phyloP scores from a whole-genome alignment of 1,140 invertebrate genomes.

The Drosophila pectinifera region DNA sequence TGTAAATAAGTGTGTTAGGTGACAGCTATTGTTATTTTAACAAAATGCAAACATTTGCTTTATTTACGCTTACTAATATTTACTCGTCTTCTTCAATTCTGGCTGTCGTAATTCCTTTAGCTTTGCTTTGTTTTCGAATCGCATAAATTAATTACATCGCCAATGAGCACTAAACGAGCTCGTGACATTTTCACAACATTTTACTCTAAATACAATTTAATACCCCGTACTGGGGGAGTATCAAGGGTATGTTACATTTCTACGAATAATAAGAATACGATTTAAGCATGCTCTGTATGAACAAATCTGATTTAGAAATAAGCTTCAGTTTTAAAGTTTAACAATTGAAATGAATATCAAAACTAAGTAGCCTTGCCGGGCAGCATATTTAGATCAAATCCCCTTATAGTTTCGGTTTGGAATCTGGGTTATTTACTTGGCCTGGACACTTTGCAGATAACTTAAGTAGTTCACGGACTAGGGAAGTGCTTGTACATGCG shows the following conservation, averaged over 20 bases:
- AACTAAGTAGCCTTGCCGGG: background rate
- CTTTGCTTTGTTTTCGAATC: constrained; percentile 55
- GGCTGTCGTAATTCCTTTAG: constrained; percentile 23
- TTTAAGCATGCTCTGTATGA: background rate
- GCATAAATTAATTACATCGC: constrained; percentile 77
- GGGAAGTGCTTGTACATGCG: constrained; percentile 9
- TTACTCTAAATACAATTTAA: constrained; percentile 27
- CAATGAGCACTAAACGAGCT: constrained; percentile 70
- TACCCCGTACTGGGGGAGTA: background rate
- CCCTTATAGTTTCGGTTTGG: background rate
- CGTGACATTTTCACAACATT: constrained; percentile 69
- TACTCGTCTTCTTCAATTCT: constrained; percentile 21
- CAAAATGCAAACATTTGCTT: constrained; percentile 57
- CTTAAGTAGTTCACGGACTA: background rate
- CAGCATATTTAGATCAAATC: background rate
- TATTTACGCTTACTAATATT: constrained; percentile 54
- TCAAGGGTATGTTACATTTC: background rate
- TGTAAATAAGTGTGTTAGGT: constrained; percentile 14
- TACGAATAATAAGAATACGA: no score
- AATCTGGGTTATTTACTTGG: constrained; percentile 10
- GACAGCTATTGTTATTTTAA: constrained; percentile 40
- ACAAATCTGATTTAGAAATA: background rate
- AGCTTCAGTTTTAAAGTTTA: background rate
- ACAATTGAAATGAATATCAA: no score
- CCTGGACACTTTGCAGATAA: constrained; percentile 1